Evolutionary conservation across 2,113 vertebrate species (phyloP).

Genomic region (Anolis carolinensis): DNA sequence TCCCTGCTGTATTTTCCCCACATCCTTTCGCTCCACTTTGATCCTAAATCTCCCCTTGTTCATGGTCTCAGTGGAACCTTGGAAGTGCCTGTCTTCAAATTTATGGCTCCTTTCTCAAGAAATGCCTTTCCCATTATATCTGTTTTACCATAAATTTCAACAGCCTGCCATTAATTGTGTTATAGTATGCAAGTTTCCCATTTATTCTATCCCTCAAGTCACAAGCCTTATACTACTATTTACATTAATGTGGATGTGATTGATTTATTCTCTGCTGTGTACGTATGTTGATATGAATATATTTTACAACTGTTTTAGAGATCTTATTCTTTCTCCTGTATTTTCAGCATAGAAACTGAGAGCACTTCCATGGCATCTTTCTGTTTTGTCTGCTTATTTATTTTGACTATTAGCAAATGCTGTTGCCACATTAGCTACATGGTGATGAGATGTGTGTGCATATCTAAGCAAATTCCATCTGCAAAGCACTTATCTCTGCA

Average conservation of each 20-base stretch:
- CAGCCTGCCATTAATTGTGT: background rate
- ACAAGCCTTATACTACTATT: background rate
- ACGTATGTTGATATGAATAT: background rate
- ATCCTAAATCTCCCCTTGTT: conserved; percentile 49
- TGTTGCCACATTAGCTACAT: background rate
- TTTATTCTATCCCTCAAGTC: conserved; percentile 1
- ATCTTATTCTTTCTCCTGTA: background rate
- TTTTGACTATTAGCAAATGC: background rate
- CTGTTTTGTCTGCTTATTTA: background rate
- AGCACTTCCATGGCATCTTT: background rate
- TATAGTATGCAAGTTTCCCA: conserved; percentile 22
- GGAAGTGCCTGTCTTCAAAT: conserved; percentile 33
- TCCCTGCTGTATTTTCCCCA: background rate
- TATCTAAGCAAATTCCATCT: conserved; percentile 13
- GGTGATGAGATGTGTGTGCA: background rate
- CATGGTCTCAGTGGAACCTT: conserved; percentile 22
- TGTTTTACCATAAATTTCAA: conserved; percentile 13
- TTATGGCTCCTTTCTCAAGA: conserved; percentile 37
- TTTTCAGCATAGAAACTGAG: background rate
- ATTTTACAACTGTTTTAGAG: background rate
- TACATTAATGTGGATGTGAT: background rate
- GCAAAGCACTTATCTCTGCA: background rate
- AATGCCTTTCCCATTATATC: conserved; percentile 17
- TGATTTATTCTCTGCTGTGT: background rate
- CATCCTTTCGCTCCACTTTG: conserved; percentile 52